phyloP scores from a whole-genome alignment of 2,888 invertebrate genomes.

The Platynereis dumerilii region DNA sequence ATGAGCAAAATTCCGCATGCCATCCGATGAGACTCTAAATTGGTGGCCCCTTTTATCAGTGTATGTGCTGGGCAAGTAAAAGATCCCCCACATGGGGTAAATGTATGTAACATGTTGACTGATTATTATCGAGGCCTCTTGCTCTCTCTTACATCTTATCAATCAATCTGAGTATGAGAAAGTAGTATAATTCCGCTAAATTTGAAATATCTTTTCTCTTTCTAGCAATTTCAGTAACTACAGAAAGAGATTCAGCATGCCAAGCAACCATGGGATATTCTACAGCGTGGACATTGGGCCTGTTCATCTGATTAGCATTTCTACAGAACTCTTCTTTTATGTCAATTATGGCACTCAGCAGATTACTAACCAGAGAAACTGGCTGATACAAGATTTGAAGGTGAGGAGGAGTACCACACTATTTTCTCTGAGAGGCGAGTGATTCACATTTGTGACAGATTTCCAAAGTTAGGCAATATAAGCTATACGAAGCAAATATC shows the following conservation, averaged over 20 bases:
- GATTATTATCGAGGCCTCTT: too few species aligned
- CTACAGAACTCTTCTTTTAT: conserved; percentile 92
- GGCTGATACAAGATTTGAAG: conserved; percentile 81
- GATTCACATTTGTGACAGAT: too few species aligned
- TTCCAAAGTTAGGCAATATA: too few species aligned
- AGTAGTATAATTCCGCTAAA: too few species aligned
- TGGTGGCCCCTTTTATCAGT: too few species aligned
- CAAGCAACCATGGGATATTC: conserved; percentile 40
- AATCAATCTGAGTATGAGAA: too few species aligned
- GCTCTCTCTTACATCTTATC: too few species aligned
- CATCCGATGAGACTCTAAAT: neutral
- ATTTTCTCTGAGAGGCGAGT: neutral
- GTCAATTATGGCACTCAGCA: conserved; percentile 83
- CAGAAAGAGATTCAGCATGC: conserved; percentile 71
- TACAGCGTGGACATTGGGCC: conserved; percentile 65
- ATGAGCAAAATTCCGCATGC: neutral
- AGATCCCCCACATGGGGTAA: neutral
- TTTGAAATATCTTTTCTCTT: too few species aligned
- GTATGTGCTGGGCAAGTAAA: too few species aligned
- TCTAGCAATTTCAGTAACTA: conserved; percentile 91
- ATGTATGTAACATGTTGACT: too few species aligned
- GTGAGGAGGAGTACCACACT: conserved; percentile 55
- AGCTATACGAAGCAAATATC: too few species aligned
- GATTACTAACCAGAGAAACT: conserved; percentile 67
- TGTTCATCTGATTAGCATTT: conserved; percentile 78